phyloP scores from a whole-genome alignment of 2,888 invertebrate species.

The Dasysyrphus albostriatus region DNA sequence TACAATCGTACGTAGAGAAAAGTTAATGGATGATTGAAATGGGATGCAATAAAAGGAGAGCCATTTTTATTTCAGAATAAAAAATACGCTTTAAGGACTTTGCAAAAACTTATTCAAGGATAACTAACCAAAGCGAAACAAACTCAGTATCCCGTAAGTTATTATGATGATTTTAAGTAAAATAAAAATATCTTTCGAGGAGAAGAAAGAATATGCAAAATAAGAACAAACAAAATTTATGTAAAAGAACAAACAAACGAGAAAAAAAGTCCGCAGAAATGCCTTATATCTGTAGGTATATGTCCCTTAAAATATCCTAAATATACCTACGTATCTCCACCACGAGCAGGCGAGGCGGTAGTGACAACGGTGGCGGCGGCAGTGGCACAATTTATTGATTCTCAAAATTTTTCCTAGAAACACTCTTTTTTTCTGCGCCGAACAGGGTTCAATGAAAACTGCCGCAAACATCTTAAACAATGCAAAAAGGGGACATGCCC shows the following conservation, averaged over 20 bases:
- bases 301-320: slow-evolving; percentile 52
- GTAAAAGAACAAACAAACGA: background rate
- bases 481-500: slow-evolving; percentile 69
- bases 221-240: background rate
- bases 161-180: background rate
- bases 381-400: slow-evolving; percentile 70
- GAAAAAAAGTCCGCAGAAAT: slow-evolving; percentile 17
- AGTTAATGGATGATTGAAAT: slow-evolving; percentile 1
- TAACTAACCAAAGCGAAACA: background rate
- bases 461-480: slow-evolving; percentile 71
- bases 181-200: background rate
- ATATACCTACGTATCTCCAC: slow-evolving; percentile 6
- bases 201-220: background rate
- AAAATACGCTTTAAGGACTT: background rate
- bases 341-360: slow-evolving; percentile 19
- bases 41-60: background rate
- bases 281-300: slow-evolving; percentile 30
- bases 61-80: no score
- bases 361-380: slow-evolving; percentile 41
- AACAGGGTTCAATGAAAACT: slow-evolving; percentile 69
- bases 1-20: background rate
- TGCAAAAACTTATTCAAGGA: background rate
- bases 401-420: slow-evolving; percentile 73
- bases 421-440: slow-evolving; percentile 49
- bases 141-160: background rate